Evolutionary conservation across 2,797 vertebrate species (phyloP).

Genomic region (Limnodromus scolopaceus): DNA sequence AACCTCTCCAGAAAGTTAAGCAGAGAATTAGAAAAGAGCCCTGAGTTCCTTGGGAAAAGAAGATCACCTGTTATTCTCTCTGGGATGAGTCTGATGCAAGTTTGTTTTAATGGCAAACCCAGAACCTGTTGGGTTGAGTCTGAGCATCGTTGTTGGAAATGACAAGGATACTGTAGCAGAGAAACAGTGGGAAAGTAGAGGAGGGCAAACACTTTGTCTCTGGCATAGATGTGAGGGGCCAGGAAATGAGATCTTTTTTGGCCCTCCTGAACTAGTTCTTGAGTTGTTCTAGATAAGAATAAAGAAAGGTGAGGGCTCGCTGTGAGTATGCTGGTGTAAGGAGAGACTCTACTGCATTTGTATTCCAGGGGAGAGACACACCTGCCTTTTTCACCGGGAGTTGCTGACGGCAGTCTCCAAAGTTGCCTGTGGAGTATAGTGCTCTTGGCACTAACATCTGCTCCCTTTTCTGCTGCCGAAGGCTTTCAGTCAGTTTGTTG

Average conservation of each 20-base stretch:
- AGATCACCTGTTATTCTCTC: not conserved
- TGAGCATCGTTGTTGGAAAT: not conserved
- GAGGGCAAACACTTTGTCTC: not conserved
- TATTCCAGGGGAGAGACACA: not conserved
- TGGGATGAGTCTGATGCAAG: not conserved
- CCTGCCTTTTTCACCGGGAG: not conserved
- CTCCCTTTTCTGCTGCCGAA: slow-evolving; percentile 4
- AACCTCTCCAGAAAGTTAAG: not conserved
- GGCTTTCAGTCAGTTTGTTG: not conserved
- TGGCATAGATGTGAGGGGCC: not conserved
- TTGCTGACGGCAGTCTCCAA: not conserved
- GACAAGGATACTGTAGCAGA: not conserved
- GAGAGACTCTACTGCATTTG: not conserved
- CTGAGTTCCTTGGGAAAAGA: not conserved
- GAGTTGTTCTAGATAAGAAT: not conserved
- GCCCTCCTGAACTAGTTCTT: not conserved
- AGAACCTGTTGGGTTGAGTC: not conserved
- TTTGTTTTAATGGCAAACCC: not conserved
- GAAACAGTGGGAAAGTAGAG: not conserved
- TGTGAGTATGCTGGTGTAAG: not conserved
- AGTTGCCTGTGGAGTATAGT: not conserved
- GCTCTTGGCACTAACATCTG: not conserved
- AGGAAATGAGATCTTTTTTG: not conserved
- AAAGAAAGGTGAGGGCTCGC: not conserved
- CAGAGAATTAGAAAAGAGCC: not conserved